Evolutionary conservation across 2,888 invertebrate genomes (phyloP).

Genomic region (Synergus umbraculus): DNA sequence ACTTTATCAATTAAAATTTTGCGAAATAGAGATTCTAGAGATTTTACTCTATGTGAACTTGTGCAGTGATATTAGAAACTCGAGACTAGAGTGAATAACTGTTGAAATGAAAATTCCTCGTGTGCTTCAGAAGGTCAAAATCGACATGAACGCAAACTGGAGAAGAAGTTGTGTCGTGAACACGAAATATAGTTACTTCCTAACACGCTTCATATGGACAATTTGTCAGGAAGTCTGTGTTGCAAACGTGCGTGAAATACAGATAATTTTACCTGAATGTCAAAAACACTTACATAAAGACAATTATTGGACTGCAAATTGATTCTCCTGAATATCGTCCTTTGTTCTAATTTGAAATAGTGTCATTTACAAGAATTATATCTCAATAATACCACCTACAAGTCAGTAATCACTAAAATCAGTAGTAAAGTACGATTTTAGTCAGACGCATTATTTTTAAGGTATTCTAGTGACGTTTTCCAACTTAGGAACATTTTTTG

Average conservation of each 20-base stretch:
- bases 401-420: too few species aligned
- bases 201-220: background rate
- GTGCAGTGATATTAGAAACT: background rate
- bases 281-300: background rate
- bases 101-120: background rate
- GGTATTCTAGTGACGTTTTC: too few species aligned
- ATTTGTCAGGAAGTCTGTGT: background rate
- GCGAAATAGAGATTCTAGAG: background rate
- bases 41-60: too few species aligned
- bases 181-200: background rate
- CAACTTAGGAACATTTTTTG: background rate
- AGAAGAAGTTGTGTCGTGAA: background rate
- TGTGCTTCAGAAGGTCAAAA: background rate
- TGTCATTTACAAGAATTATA: too few species aligned
- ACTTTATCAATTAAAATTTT: background rate
- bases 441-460: too few species aligned
- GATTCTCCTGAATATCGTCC: background rate
- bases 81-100: background rate
- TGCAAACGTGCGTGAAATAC: constrained; percentile 26
- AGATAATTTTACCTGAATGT: constrained; percentile 1
- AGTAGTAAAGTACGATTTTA: too few species aligned
- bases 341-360: too few species aligned
- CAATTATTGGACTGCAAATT: background rate
- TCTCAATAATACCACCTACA: too few species aligned
- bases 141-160: background rate